Evolutionary conservation across 2,113 vertebrate species (phyloP), one percentile per base, ranked within the genome.

Genomic region (Elaphurus davidianus): DNA sequence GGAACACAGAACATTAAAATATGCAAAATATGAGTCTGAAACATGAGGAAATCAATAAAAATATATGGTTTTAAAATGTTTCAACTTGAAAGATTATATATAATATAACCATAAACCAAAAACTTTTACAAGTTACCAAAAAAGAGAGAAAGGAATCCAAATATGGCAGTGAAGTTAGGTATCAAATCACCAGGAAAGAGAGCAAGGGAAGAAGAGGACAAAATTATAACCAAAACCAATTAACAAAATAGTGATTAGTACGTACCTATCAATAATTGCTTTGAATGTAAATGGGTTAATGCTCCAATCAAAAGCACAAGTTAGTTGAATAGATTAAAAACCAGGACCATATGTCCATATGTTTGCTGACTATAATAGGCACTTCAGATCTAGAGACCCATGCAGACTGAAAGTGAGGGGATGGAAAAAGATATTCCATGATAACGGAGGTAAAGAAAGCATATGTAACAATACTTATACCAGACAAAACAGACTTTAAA

Each of bases 101-200:
- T n/a, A 17, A n/a, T 64, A 76, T 7, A 45, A 43, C 25, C 6
- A 27, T 40, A 76, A 43, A 43, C 36, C 36, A 76, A 76, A 76
- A 45, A 45, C 12, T 27, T 45, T 7, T 27, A 36, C 33, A 36
- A 36, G 71, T 76, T 76, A 76, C 71, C 23, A 15, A 76, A 76
- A 76, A 27, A 27, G 23, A 76, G 71, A 27, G 71, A 27, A 27
- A 45, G 40, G 3, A 76, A 45, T 45, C 40, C 71, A 43, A 76
- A 76, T 27, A 14, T 0, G 0, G 7, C 27, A 45, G 6, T 76
- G 23, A 76, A 27, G 23, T 1, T 43, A 43, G 23, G 8, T 27
- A 27, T 45, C 12, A 76, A 45, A 76, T 45, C 71, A 76, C 23
- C 12, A 76, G 40, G 40, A 27, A 43, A 76, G 40, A 74, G 21